Evolutionary conservation across 2,113 vertebrate species (phyloP).

Genomic region (Lepus americanus): DNA sequence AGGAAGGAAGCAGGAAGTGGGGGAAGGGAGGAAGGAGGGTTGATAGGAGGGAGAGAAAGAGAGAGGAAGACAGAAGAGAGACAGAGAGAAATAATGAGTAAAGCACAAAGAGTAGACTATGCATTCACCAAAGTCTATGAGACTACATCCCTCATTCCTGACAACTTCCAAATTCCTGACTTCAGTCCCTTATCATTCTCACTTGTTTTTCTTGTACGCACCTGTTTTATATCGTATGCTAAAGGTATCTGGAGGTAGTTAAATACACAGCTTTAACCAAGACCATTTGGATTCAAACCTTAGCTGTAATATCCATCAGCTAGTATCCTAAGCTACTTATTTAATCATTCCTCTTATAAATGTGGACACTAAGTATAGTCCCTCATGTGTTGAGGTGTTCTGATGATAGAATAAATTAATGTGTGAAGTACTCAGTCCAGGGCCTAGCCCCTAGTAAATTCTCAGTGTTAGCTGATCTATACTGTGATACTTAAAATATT

Average conservation of each 20-base stretch:
- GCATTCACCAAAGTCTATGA: background rate
- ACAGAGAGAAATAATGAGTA: background rate
- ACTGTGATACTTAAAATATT: background rate
- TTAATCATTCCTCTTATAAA: background rate
- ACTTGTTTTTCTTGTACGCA: too few relatives aligned
- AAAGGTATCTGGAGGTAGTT: background rate
- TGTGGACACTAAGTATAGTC: background rate
- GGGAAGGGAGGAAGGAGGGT: too few relatives aligned
- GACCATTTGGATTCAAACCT: background rate
- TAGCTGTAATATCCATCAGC: background rate
- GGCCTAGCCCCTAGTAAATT: background rate
- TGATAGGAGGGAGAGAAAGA: too few relatives aligned
- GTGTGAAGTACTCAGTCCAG: background rate
- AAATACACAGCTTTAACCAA: background rate
- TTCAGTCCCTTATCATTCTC: background rate
- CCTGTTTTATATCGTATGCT: background rate
- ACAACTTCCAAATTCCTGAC: constrained; percentile 2
- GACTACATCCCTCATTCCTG: background rate
- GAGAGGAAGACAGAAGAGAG: background rate
- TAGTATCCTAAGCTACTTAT: background rate
- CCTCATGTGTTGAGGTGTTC: background rate
- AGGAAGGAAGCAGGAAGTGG: background rate
- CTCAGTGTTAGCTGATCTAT: background rate
- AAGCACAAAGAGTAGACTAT: background rate
- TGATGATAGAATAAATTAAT: background rate